Base-by-base conservation (phyloP, 2,888 invertebrate species). In the Celastrina argiolus region DNA sequence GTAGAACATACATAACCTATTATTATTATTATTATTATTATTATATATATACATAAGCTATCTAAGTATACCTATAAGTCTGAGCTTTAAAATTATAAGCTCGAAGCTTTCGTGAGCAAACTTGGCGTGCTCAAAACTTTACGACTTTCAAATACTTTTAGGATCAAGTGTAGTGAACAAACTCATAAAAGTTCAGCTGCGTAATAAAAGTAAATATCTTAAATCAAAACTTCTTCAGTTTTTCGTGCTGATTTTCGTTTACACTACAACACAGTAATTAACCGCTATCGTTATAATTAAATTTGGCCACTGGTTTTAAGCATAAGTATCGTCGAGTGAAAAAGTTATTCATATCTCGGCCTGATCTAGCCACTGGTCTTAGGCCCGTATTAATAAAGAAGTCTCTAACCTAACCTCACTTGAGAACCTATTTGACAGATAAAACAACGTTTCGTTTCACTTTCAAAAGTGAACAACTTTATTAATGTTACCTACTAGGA, bases 191-290 rank as follows among this genome's bases (percentile, higher is more conserved):
- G 34, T 31, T 59, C 22, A 18, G 45, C 16, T 18, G 16, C 45
- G 45, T 45, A 45, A 45, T 45, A 45, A 45, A 45, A 45, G 16
- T 45, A 45, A 45, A 45, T 10, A 18, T 45, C 45, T 45, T 45
- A 51, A 51, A 51, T 14, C 51, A 51, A 51, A 51, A 51, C 22
- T 22, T 51, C 12, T 51, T 51, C 26, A 12, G 22, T 51, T 26
- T 45, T 51, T 51, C 51, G 51, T 51, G 51, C 26, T 51, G 26
- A 26, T 22, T 51, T 51, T 51, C 5, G 16, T 45, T 45, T 22
- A 51, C 51, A 51, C 51, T 51, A 22, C 22, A 51, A 22, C 51
- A 12, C 4, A 14, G 51, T 51, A 22, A 14, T 51, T 26, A 51
- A 51, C 22, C 22, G 51, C 45, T 45, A 45, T 45, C 51, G 51